Conservation (phyloP, 2,888 invertebrate genomes). For the Ennomos erosarius region DNA sequence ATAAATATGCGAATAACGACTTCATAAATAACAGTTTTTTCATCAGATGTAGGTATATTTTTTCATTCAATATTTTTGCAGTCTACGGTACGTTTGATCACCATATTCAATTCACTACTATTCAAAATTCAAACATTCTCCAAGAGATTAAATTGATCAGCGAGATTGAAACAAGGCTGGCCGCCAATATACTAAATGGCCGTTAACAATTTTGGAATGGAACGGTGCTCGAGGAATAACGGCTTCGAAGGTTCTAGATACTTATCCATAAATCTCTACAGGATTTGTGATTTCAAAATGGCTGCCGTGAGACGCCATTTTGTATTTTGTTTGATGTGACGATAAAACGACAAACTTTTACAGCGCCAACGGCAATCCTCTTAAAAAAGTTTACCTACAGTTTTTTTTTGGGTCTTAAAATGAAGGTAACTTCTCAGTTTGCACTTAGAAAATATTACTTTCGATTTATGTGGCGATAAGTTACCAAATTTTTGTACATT, state of each 20-base stretch:
- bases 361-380: too few species aligned
- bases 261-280: conserved; percentile 8
- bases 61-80: too few species aligned
- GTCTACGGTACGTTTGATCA: too few species aligned
- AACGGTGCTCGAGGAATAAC: conserved; percentile 31
- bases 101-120: neutral
- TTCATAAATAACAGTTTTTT: too few species aligned
- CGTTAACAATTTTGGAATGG: conserved; percentile 40
- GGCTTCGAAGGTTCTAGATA: conserved; percentile 1
- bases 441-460: neutral
- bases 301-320: conserved; percentile 8
- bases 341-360: too few species aligned
- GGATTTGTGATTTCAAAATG: conserved; percentile 16
- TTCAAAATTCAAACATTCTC: conserved; percentile 2
- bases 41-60: too few species aligned
- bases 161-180: conserved; percentile 33
- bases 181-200: conserved; percentile 36
- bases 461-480: neutral
- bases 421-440: neutral
- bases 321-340: conserved; percentile 5
- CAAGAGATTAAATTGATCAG: conserved; percentile 17
- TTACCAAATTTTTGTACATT: conserved; percentile 2
- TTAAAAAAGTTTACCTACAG: too few species aligned
- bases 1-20: too few species aligned
- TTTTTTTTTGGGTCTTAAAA: neutral